Evolutionary conservation across 2,113 vertebrate genomes (phyloP).

Genomic region (Choloepus hoffmanni): DNA sequence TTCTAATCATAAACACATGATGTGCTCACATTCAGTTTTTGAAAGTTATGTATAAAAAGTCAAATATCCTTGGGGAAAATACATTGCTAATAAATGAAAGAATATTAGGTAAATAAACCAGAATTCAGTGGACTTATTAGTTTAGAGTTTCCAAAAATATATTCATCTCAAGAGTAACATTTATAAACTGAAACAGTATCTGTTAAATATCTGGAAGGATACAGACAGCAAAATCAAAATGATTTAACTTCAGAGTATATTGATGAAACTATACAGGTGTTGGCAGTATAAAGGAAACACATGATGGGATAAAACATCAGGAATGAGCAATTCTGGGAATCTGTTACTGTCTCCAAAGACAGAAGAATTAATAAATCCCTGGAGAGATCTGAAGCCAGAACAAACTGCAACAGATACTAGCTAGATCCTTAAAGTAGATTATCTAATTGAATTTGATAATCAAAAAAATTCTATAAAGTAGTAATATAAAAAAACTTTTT

Average conservation of each 20-base stretch:
- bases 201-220: background rate
- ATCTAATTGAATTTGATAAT: background rate
- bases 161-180: background rate
- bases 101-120: background rate
- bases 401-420: background rate
- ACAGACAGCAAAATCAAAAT: background rate
- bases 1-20: slow-evolving; percentile 23
- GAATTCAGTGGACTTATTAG: background rate
- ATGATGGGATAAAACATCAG: background rate
- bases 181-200: background rate
- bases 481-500: background rate
- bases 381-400: background rate
- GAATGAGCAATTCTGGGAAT: background rate
- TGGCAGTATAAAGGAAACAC: background rate
- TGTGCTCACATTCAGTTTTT: background rate
- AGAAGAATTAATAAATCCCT: background rate
- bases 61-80: slow-evolving; percentile 37
- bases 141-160: background rate
- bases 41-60: slow-evolving; percentile 1
- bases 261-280: background rate
- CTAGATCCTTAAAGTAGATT: background rate
- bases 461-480: background rate
- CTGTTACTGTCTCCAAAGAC: background rate
- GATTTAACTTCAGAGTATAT: background rate
- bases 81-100: background rate